Conservation (phyloP, 1,140 invertebrate species). For the Drosophila chauvacae region DNA sequence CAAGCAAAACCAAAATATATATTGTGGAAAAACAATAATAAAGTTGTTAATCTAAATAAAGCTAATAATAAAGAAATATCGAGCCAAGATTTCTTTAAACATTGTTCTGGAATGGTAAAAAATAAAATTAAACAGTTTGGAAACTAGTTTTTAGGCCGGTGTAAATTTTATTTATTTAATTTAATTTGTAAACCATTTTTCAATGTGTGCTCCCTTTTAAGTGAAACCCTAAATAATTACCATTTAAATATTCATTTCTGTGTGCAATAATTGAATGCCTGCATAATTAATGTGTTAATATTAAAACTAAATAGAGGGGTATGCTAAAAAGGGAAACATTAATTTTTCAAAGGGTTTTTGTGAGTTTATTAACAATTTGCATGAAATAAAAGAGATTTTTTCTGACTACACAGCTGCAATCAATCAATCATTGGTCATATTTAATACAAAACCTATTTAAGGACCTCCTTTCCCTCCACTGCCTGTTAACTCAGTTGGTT, state of each 20-base stretch:
- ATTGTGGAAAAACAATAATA: neutral
- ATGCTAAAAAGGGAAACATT: neutral
- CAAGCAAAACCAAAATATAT: neutral
- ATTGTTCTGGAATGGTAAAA: neutral
- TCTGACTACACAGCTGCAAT: neutral
- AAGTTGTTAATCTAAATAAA: neutral
- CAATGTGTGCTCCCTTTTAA: too few species aligned
- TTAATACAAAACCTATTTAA: neutral
- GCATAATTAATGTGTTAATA: neutral
- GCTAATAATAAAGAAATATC: neutral
- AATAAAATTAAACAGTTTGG: neutral
- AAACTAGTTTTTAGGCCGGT: too few species aligned
- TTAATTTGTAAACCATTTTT: neutral
- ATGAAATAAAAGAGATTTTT: neutral
- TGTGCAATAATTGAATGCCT: neutral
- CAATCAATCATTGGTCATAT: constrained; percentile 23
- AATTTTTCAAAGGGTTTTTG: neutral
- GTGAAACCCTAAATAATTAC: neutral
- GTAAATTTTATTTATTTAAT: neutral
- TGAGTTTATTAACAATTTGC: neutral
- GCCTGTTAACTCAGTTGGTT: neutral
- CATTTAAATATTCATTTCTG: neutral
- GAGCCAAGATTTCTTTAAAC: neutral
- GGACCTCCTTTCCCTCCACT: too few species aligned
- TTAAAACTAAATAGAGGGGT: neutral